A percentile compares a stretch with the other conserved stretches of the same genome.
Conservation (phyloP, 2,113 vertebrate species). For the Oncorhynchus nerka region DNA sequence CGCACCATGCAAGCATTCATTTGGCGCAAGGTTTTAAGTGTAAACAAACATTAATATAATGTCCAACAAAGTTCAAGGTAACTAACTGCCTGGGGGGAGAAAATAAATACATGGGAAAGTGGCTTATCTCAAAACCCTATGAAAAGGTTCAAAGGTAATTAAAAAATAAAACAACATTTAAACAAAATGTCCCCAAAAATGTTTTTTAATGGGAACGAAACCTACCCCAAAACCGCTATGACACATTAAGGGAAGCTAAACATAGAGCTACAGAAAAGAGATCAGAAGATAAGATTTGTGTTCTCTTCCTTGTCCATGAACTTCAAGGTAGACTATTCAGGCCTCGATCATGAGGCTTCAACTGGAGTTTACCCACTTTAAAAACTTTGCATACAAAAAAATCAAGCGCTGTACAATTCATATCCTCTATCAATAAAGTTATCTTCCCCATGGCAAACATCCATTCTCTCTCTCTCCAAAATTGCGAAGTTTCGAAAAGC, state of each 20-base stretch:
- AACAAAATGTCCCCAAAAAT: no score
- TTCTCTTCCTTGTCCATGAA: background rate
- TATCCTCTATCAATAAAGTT: background rate
- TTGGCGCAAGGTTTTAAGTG: background rate
- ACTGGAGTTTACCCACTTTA: no score
- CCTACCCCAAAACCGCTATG: no score
- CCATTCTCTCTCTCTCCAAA: no score
- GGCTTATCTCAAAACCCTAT: background rate
- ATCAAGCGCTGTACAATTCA: no score
- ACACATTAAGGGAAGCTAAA: background rate
- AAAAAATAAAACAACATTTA: no score
- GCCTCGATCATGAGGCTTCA: no score
- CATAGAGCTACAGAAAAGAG: background rate
- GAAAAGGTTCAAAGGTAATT: no score
- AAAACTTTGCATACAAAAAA: no score
- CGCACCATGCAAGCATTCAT: background rate
- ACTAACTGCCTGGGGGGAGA: background rate
- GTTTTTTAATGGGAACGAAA: no score
- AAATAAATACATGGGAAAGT: background rate
- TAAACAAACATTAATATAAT: background rate
- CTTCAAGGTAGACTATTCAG: background rate
- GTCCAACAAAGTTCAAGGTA: background rate
- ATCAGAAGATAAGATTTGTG: background rate
- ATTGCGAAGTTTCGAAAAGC: no score
- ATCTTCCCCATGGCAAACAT: no score